Base-by-base conservation (phyloP, 2,888 invertebrate species). In the Sphinx pinastri region DNA sequence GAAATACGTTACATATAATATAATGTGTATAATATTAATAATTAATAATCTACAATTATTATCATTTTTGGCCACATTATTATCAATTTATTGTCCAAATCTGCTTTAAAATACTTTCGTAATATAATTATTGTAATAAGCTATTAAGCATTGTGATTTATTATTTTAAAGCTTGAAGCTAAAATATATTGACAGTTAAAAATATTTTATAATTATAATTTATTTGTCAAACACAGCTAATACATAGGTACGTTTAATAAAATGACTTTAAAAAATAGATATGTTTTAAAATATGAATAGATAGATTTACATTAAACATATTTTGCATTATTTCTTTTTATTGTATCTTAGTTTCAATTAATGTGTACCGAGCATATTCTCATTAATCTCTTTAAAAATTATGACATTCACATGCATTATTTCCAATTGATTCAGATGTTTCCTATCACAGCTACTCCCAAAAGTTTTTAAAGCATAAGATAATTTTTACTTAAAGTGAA, bases 141-240 rank as follows among this genome's bases (percentile, higher is more conserved):
- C 25, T 38, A 38, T n/a, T 51, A n/a, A 25, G 31, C 52, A 60
- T 31, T 59, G 38, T 45, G 45, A 63, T 63, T 52, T 69, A 72
- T 77, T 72, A 76, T 67, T 75, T 77, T 77, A 79, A 78, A 80
- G 77, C 79, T 78, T 76, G 54, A 81, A 78, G 77, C 77, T 79
- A 74, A 76, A 71, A 70, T 73, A 74, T 77, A 68, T 31, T 70
- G 67, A 72, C 49, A 70, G 72, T 75, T 75, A 73, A 77, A 75
- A 76, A 74, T 72, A 60, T 51, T 75, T 69, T 67, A 68, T 74
- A 71, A 73, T 13, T 19, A 55, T 54, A 76, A 81, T 81, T 92
- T 94, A 94, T 94, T 94, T 94, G 94, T 94, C 94, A 88, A 87
- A 92, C 94, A 94, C 94, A 94, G 94, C 94, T 71, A 72, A 74